Base-by-base conservation (phyloP, 1,140 invertebrate species). In the Diuraphis noxia region DNA sequence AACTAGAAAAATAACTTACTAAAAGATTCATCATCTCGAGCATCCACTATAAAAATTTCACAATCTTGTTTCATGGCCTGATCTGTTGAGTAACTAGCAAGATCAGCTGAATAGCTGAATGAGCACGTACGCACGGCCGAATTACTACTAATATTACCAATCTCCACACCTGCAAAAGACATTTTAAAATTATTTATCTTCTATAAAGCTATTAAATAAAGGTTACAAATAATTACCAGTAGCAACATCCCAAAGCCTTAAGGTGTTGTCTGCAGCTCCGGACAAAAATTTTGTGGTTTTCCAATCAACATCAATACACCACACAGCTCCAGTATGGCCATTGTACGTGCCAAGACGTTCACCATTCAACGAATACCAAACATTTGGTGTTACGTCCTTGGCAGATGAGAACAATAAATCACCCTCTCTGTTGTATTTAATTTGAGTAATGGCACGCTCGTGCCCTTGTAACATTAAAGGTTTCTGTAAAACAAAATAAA, bases 241-340 rank as follows among this genome's bases (percentile, higher is more conserved):
- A 94, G 98, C 95, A 93, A 97, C 95, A 94, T 99, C 98, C 98
- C 98, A 99, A 91, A 99, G 93, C 93, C 96, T 95, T 90, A 96
- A 95, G 19, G 96, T 96, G 94, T 97, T 98, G 94, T 99, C 99
- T 94, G 98, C 99, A 94, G 97, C 97, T 19, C 98, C 99, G 3
- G 98, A 98, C 91, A 99, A 96, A 85, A 99, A 96, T 93, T 96
- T 96, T 1, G 96, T 97, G 2, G 98, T 98, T 93, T 99, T 97
- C 98, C 98, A 99, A 94, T 98, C 97, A 13, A 99, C 97, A 94
- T 99, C 99, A 63, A 99, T 96, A 98, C 98, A 99, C 98, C 99
- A 99, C 1, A 99, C 97, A 1, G 98, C 98, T 93, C 99, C 99
- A 94, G 96, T 96, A 94, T 99, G 99, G 0, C 98, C 98, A 94